Base-by-base conservation (phyloP, 1,140 invertebrate species). In the Portunus trituberculatus region DNA sequence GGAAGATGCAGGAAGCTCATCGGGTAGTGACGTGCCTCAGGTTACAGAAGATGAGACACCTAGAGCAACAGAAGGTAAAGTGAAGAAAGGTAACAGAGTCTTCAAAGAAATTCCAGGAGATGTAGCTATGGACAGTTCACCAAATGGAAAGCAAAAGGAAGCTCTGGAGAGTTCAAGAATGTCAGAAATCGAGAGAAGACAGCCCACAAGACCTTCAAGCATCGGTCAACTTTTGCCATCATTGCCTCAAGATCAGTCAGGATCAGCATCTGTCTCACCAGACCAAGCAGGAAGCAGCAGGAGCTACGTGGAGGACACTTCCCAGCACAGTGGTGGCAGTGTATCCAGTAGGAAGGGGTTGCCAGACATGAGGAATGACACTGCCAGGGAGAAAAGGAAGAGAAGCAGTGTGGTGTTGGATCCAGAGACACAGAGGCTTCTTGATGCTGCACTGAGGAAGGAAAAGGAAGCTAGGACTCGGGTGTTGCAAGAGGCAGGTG, bases 401-500 rank as follows among this genome's bases (percentile, higher is more conserved):
- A 28, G 89, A 52, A 25, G 46, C 32, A 48, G 31, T 16, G n/a
- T 4, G 7, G 46, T 48, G n/a, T n/a, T 48, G 14, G 84, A 46
- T 16, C 29, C 31, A 12, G 48, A 32, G 0, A 32, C 82, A 87
- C 83, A 93, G 48, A 48, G 84, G 46, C 84, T 67, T 10, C 46
- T 93, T 45, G 87, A 86, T 12, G 32, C 48, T 29, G 29, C 89
- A 6, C 83, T 83, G 10, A 91, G 39, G 83, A 89, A 76, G 59
- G 93, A 94, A 31, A 94, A 94, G 46, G 88, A 94, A 20, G 91
- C 91, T n/a, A 91, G 93, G 93, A 90, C 39, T 25, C 39, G 29
- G 7, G 67, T 94, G 1, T 14, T 94, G 28, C 29, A 94, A 82
- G 88, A 94, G 82, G 88, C 93, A 91, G 93, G 93, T 94, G 39